Evolutionary conservation across 2,797 vertebrate genomes (phyloP), one percentile per base, ranked within the genome.

Genomic region (Hybognathus amarus): DNA sequence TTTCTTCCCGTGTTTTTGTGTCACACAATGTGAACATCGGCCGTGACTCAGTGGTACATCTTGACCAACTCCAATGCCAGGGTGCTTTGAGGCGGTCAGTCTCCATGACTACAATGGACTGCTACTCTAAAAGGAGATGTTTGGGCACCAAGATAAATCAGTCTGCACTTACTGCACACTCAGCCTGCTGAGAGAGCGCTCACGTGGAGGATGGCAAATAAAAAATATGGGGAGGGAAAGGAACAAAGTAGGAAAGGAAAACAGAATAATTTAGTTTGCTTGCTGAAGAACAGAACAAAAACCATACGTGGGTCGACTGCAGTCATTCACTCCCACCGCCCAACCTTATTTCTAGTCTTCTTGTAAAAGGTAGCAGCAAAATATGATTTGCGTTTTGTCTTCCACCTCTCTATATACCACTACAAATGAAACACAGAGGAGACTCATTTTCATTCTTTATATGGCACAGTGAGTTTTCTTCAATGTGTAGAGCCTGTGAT

Each of bases 121-220:
- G 79, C 36, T 45, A 74, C 80, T 83, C 42, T 79, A 83, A 75
- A 79, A 68, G 77, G 76, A 86, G 63, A 83, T 67, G n/a, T 79
- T 83, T 67, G 75, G 77, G 75, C 30, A 30, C 75, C 15, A 33
- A 83, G 75, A 78, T 71, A 30, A 78, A 64, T 36, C 68, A 30
- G 47, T 71, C 56, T 30, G 64, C 42, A 77, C 30, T 75, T 71
- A 27, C 30, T 69, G 45, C 56, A 52, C 56, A 64, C 59, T 73
- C 33, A n/a, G 70, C 69, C 70, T 47, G 38, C 73, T 76, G 73
- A 83, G 73, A 59, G 47, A 83, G 50, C 22, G 5, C 73, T 76
- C 63, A 77, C 73, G 20, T 83, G 73, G 81, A 83, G 15, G 27
- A 63, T 68, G 63, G 9, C 73, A 47, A 83, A 77, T 59, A 47